Percentiles rank a stretch among this genome's conserved stretches.
Conservation (phyloP, 2,113 vertebrate species). For the Larimichthys crocea region DNA sequence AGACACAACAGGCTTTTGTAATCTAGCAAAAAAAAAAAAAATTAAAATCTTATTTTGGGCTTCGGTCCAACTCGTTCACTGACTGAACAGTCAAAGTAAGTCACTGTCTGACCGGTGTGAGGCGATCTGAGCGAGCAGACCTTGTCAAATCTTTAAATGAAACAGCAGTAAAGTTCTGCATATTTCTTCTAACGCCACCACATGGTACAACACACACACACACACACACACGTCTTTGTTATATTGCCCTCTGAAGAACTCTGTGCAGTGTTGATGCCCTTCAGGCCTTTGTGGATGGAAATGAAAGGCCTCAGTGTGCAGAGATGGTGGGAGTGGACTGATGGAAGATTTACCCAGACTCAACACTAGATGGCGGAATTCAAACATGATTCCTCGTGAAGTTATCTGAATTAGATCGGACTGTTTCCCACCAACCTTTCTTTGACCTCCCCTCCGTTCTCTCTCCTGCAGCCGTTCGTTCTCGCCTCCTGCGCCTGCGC, state of each 20-base stretch:
- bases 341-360: background rate
- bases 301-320: slow-evolving; percentile 56
- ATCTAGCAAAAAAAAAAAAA: slow-evolving; percentile 20
- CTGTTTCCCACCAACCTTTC: background rate
- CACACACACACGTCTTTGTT: slow-evolving; percentile 48
- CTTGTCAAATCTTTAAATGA: background rate
- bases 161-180: background rate
- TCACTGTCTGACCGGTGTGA: slow-evolving; percentile 2
- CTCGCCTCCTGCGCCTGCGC: slow-evolving; percentile 93
- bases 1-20: background rate
- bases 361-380: background rate
- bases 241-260: background rate
- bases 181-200: slow-evolving; percentile 29
- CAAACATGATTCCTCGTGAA: background rate
- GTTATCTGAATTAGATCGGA: background rate
- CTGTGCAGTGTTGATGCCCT: slow-evolving; percentile 9
- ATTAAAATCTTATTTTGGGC: slow-evolving; percentile 33
- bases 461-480: slow-evolving; percentile 88
- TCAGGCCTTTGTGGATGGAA: background rate
- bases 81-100: slow-evolving; percentile 1
- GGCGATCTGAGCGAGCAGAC: slow-evolving; percentile 6
- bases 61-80: slow-evolving; percentile 4
- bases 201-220: background rate
- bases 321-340: slow-evolving; percentile 35
- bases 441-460: background rate